Percentiles rank a stretch among this genome's conserved stretches.
phyloP scores from a whole-genome alignment of 2,113 vertebrate species.

The Saccopteryx leptura region DNA sequence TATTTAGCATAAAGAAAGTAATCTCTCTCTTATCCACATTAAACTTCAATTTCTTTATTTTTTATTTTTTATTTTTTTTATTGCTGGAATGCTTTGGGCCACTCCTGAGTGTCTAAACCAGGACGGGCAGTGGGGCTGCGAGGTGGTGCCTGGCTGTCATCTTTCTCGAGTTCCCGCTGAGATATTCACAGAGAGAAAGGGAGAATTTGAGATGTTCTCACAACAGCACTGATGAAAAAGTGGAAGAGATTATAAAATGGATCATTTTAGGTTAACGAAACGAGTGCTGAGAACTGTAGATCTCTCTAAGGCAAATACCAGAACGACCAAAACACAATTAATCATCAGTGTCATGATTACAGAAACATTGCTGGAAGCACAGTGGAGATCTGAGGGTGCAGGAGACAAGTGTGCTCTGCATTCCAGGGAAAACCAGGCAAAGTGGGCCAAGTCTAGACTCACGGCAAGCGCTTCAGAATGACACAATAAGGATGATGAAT shows the following conservation, averaged over 20 bases:
- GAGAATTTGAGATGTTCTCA: neutral
- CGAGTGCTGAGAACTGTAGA: neutral
- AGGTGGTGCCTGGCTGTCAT: rapidly evolving
- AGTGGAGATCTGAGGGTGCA: neutral
- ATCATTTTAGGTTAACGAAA: neutral
- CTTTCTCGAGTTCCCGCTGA: neutral
- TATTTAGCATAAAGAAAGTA: neutral
- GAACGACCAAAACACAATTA: neutral
- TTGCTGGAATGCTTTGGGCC: too few relatives aligned
- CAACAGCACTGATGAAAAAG: rapidly evolving
- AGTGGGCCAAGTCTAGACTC: neutral
- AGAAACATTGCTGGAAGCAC: neutral
- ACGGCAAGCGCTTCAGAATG: neutral
- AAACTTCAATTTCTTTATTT: neutral
- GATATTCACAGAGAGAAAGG: neutral
- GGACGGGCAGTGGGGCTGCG: rapidly evolving
- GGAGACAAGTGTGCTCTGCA: rapidly evolving
- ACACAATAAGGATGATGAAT: neutral
- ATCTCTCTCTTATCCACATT: neutral
- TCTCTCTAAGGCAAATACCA: neutral
- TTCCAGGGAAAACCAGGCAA: neutral
- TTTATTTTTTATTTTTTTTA: too few relatives aligned
- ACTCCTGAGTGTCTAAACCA: neutral
- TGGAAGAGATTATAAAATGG: neutral
- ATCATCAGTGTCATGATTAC: neutral